phyloP scores from a whole-genome alignment of 2,113 vertebrate genomes.

The Azemiops feae region DNA sequence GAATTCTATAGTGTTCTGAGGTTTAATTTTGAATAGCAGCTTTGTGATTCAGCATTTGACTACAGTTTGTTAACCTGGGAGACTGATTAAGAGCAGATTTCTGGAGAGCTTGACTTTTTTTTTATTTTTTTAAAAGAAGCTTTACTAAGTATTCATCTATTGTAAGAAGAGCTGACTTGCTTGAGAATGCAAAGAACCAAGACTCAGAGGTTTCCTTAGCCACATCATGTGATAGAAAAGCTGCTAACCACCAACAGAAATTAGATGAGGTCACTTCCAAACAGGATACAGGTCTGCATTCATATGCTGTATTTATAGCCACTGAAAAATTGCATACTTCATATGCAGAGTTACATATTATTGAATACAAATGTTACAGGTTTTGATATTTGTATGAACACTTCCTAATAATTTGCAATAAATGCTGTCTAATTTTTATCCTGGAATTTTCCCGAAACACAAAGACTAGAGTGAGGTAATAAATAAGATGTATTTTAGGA shows the following conservation, averaged over 20 bases:
- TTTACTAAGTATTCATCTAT: background rate
- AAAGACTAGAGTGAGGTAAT: background rate
- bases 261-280: conserved; percentile 72
- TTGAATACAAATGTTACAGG: conserved; percentile 1
- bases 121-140: background rate
- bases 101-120: background rate
- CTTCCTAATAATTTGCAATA: background rate
- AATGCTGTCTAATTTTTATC: background rate
- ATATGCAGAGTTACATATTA: conserved; percentile 3
- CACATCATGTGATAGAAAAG: conserved; percentile 38
- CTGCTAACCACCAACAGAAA: conserved; percentile 67
- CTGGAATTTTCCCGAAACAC: background rate
- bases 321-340: conserved; percentile 24
- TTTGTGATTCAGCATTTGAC: background rate
- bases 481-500: background rate
- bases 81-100: background rate
- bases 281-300: conserved; percentile 72
- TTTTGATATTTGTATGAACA: background rate
- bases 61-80: background rate
- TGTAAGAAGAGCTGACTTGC: background rate
- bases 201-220: conserved; percentile 31
- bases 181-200: background rate
- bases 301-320: conserved; percentile 70
- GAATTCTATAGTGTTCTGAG: background rate
- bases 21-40: background rate